Percentiles rank a stretch among this genome's conserved stretches.
Conservation (phyloP, 2,113 vertebrate genomes). For the Hylia prasina region DNA sequence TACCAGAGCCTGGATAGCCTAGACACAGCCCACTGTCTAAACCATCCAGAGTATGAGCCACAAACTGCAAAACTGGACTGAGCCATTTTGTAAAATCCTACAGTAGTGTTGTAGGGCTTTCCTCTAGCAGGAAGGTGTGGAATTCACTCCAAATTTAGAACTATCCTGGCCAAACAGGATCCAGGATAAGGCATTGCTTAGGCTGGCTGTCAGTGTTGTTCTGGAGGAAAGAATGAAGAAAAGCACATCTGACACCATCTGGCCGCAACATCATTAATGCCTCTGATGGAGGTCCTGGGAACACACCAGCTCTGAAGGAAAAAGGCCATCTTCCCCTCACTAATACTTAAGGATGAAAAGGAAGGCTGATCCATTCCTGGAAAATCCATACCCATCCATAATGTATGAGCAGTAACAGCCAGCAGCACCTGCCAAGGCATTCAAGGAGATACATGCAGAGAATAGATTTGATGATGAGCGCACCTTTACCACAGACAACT, state of each 20-base stretch:
- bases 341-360: background rate
- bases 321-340: background rate
- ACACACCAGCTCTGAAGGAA: background rate
- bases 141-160: background rate
- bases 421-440: background rate
- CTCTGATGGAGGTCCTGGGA: background rate
- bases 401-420: background rate
- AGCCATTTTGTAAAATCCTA: background rate
- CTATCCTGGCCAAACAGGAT: background rate
- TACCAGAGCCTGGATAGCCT: background rate
- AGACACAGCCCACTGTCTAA: background rate
- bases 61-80: background rate
- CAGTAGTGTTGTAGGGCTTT: background rate
- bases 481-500: background rate
- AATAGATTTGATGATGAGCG: background rate
- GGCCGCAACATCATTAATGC: background rate
- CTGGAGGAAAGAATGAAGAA: background rate
- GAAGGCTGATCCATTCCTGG: background rate
- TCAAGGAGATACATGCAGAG: background rate
- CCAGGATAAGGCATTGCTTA: background rate
- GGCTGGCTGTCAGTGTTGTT: background rate
- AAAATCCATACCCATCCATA: background rate
- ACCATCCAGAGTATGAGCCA: background rate
- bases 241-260: background rate
- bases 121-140: background rate